Conservation (phyloP, 2,888 invertebrate species). For the Diarsia brunnea region DNA sequence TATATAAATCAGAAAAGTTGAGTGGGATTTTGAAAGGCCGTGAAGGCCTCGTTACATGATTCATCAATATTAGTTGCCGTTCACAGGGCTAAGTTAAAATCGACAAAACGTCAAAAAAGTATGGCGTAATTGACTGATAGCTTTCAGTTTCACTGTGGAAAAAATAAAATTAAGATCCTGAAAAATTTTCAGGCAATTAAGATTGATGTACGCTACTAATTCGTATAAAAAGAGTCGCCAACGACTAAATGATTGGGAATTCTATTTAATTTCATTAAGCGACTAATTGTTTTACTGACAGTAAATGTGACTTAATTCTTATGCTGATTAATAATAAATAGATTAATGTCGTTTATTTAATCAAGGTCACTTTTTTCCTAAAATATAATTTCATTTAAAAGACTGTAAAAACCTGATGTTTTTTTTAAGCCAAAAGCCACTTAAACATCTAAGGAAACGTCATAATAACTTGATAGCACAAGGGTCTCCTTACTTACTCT, state of each 20-base stretch:
- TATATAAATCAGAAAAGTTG: constrained; percentile 55
- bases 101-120: constrained; percentile 66
- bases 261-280: constrained; percentile 47
- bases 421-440: not conserved
- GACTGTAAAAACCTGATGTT: not conserved
- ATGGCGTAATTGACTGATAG: constrained; percentile 68
- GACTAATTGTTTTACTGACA: constrained; percentile 39
- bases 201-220: constrained; percentile 63
- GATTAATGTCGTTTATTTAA: not conserved
- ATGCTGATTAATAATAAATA: constrained; percentile 19
- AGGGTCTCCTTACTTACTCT: constrained; percentile 54
- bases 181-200: constrained; percentile 54
- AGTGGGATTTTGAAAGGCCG: constrained; percentile 24
- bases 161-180: constrained; percentile 61
- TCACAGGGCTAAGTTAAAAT: constrained; percentile 51
- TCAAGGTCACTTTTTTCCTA: not conserved
- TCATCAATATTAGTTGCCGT: constrained; percentile 65
- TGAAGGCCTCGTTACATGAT: constrained; percentile 54
- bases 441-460: constrained; percentile 38
- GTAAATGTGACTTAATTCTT: not conserved
- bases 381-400: not conserved
- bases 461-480: constrained; percentile 59
- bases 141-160: constrained; percentile 47
- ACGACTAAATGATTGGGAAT: constrained; percentile 37
- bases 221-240: constrained; percentile 38